Evolutionary conservation across 2,113 vertebrate genomes (phyloP).

Genomic region (Donacobius atricapilla): DNA sequence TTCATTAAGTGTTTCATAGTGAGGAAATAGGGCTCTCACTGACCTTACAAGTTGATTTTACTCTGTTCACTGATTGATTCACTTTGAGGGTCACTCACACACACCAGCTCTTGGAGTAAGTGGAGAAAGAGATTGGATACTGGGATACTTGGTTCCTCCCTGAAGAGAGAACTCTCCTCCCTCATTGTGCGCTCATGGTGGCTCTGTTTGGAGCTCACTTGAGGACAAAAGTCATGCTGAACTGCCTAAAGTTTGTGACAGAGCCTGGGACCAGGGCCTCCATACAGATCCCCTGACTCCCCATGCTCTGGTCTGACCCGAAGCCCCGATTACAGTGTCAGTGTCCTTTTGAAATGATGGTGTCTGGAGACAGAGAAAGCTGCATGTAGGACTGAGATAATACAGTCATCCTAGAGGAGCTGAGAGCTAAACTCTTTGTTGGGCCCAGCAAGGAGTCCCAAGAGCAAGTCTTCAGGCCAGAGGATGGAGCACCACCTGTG

Average conservation of each 20-base stretch:
- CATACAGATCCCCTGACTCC: fast-evolving
- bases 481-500: background rate
- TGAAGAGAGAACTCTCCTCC: background rate
- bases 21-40: background rate
- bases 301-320: fast-evolving
- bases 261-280: background rate
- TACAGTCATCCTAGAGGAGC: background rate
- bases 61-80: background rate
- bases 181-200: background rate
- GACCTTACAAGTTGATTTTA: background rate
- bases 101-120: background rate
- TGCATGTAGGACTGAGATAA: background rate
- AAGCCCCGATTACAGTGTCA: background rate
- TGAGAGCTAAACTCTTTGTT: background rate
- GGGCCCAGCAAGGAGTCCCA: background rate
- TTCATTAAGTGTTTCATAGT: background rate
- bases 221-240: background rate
- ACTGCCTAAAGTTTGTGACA: background rate
- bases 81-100: background rate
- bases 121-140: background rate
- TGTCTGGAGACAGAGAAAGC: background rate
- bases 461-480: background rate
- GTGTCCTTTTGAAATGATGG: background rate
- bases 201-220: background rate
- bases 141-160: background rate